Conservation (phyloP, 2,888 invertebrate species). For the Apamea anceps region DNA sequence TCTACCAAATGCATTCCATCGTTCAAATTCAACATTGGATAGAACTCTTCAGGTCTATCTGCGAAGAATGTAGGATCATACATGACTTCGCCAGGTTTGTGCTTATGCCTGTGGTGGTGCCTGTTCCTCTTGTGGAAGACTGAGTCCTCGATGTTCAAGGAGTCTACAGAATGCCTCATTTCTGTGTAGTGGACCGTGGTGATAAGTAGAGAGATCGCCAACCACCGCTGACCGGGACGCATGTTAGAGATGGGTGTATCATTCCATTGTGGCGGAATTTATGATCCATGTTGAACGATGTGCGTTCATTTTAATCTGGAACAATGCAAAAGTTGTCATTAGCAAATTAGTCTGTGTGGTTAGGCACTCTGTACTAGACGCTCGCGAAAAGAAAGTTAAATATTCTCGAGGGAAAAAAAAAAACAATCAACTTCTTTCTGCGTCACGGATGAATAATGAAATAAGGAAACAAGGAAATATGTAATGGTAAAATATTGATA, state of each 20-base stretch:
- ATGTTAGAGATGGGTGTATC: conserved; percentile 80
- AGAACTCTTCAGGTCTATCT: conserved; percentile 70
- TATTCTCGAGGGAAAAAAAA: no score
- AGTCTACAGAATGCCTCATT: conserved; percentile 77
- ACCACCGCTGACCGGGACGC: conserved; percentile 82
- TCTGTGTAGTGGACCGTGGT: conserved; percentile 78
- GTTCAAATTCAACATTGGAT: conserved; percentile 72
- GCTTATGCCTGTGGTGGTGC: conserved; percentile 84
- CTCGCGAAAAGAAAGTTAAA: background rate
- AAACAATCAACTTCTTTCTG: no score
- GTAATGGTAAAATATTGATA: background rate
- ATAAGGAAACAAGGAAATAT: background rate
- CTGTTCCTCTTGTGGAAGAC: conserved; percentile 71
- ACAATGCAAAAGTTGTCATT: conserved; percentile 68
- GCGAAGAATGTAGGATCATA: conserved; percentile 69
- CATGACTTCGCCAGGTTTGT: conserved; percentile 74
- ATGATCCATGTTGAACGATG: conserved; percentile 77
- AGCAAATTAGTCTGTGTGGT: background rate
- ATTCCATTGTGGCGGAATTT: conserved; percentile 79
- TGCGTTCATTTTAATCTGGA: conserved; percentile 82
- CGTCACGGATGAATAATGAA: background rate
- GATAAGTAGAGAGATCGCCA: conserved; percentile 80
- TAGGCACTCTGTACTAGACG: background rate
- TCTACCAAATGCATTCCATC: conserved; percentile 74
- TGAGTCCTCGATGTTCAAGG: conserved; percentile 65